Base-by-base conservation (phyloP, 2,113 vertebrate genomes). In the Gambusia holbrooki region DNA sequence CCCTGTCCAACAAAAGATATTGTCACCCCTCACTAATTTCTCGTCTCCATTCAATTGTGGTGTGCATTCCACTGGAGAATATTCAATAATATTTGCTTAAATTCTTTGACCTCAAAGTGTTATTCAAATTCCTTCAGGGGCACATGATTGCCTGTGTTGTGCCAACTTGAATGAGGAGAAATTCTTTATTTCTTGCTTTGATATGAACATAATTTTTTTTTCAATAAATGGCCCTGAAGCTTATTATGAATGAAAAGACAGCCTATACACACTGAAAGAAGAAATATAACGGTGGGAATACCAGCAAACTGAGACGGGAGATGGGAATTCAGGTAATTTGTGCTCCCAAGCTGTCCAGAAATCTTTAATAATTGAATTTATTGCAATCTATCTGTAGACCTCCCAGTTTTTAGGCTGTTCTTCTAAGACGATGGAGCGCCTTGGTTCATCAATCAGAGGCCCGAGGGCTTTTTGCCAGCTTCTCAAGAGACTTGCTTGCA, bases 311-410 rank as follows among this genome's bases (percentile, higher is more conserved):
- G 78, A 79, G 69, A 89, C 81, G 15, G 22, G 37, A 65, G 73
- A 67, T 62, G 33, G 45, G 35, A 66, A 58, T 73, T 84, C 73
- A 45, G 62, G 66, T 84, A 60, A 72, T 66, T 79, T 78, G 58
- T 73, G 70, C 77, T 87, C 37, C 68, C 82, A 69, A 75, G 82
- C 67, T 77, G 71, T 74, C 83, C 69, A 82, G 69, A 89, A 88
- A 88, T 77, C 75, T 89, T 86, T 86, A 87, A 91, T 88, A 88
- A 72, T 79, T 88, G 73, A 91, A 88, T 92, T 91, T 83, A 79
- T 72, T 85, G 54, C 64, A 83, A 86, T 90, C 73, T 71, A 66
- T 61, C 66, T 54, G 54, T 6, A 69, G 92, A 90, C 88, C 93
- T 90, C 90, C 88, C 83, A 63, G 89, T 29, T 67, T 28, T 32